Evolutionary conservation across 2,888 invertebrate species (phyloP), one percentile per base, ranked within the genome.

Genomic region (Cylloceria caligata): DNA sequence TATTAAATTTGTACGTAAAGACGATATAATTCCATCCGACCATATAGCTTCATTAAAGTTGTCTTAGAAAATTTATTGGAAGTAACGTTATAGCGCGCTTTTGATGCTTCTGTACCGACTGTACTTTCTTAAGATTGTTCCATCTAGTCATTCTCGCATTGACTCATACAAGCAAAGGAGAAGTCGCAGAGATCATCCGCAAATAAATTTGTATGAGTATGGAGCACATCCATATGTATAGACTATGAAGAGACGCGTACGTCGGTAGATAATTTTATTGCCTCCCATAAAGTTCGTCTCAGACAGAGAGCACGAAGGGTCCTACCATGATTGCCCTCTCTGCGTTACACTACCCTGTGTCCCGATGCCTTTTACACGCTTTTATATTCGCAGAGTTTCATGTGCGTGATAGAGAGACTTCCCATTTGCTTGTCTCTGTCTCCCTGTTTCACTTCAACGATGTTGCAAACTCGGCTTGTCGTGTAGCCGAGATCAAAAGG

Each of bases 251-350:
- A 81, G 77, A 74, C 71, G 77, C 71, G 71, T 79, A 80, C 45
- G 67, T 71, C 78, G 67, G 84, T 76, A 80, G 80, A 85, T 84
- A 81, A 83, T 85, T 85, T 85, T 84, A 84, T 85, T 84, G 73
- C 84, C 85, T 62, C 84, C 73, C 84, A 81, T 85, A 85, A 85
- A 85, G 77, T 80, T 80, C 62, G 81, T 76, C 80, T 49, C 77
- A 57, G 62, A 19, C 69, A 24, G 24, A 39, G 55, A 69, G 78
- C 69, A 69, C 78, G 65, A 78, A 81, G 81, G 81, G 81, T 73
- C 73, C 30, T 60, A 60, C 68, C 64, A 60, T 77, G 77, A 81
- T 73, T 81, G 78, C 81, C 73, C 74, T 65, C 69, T 34, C 57
- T 27, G 30, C 30, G 78, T 49, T 65, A 47, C 69, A 24, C 9